Percentiles rank a stretch among this genome's conserved stretches.
Evolutionary conservation across 1,140 invertebrate genomes (phyloP).

Genomic region (Lerema accius): DNA sequence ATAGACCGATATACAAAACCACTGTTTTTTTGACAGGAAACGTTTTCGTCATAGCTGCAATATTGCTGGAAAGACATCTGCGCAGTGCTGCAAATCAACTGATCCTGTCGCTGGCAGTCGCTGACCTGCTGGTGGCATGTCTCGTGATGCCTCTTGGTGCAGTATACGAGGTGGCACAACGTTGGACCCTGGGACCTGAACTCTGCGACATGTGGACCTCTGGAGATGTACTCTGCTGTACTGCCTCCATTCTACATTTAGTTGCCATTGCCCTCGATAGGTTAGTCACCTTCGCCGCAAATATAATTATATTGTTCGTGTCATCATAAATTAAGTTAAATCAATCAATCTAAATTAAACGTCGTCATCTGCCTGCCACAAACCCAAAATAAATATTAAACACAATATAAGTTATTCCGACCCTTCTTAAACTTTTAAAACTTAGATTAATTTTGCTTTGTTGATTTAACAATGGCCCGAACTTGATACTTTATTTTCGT

Average conservation of each 20-base stretch:
- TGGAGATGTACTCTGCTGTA: conserved; percentile 96
- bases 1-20: too few species aligned
- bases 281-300: conserved; percentile 65
- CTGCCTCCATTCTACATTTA: conserved; percentile 96
- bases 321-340: background rate
- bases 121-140: conserved; percentile 93
- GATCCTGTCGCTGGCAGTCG: conserved; percentile 93
- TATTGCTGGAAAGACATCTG: conserved; percentile 93
- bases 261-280: conserved; percentile 97
- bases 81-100: conserved; percentile 94
- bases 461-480: conserved; percentile 14
- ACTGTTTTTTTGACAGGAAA: conserved; percentile 89
- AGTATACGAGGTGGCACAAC: conserved; percentile 87
- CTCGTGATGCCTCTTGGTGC: conserved; percentile 93
- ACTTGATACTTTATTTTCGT: conserved; percentile 18
- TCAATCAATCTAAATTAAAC: background rate
- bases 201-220: conserved; percentile 97
- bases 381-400: conserved; percentile 35
- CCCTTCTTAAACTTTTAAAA: conserved; percentile 13
- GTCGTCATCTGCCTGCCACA: background rate
- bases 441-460: conserved; percentile 21
- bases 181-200: conserved; percentile 92
- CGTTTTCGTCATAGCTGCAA: conserved; percentile 97
- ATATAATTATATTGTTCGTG: background rate
- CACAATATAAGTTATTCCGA: background rate